Conservation (phyloP, 1,140 invertebrate genomes). For the Pissodes strobi region DNA sequence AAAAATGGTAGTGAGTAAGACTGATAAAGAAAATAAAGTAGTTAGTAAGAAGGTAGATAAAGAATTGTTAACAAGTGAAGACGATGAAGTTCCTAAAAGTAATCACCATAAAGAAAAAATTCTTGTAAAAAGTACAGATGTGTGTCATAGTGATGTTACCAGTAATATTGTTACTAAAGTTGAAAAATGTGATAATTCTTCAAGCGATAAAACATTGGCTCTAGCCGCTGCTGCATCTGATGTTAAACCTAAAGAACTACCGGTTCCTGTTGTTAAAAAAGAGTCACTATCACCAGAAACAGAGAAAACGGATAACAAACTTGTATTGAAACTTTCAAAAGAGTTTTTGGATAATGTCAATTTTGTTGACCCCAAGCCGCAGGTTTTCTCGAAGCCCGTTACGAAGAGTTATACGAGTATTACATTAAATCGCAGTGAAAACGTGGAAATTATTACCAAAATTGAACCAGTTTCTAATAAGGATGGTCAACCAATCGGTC, state of each 20-base stretch:
- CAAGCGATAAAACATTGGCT: neutral
- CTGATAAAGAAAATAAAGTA: neutral
- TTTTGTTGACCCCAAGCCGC: neutral
- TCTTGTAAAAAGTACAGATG: neutral
- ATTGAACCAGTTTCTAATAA: constrained; percentile 49
- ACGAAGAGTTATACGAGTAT: constrained; percentile 45
- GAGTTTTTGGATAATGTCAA: constrained; percentile 13
- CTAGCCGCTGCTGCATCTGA: too few relatives aligned
- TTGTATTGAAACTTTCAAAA: constrained; percentile 15
- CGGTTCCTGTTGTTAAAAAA: neutral
- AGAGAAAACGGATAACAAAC: constrained; percentile 18
- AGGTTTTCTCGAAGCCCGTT: constrained; percentile 12
- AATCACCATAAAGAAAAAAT: neutral
- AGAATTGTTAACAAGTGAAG: neutral
- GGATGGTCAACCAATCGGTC: constrained; percentile 45
- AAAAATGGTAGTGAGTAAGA: neutral
- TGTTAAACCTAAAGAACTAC: constrained; percentile 13
- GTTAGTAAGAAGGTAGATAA: constrained; percentile 7
- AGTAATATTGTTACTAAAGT: neutral
- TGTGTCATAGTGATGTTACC: neutral
- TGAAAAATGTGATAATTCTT: neutral
- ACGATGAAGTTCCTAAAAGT: constrained; percentile 5
- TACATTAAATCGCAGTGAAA: constrained; percentile 47
- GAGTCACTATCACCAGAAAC: constrained; percentile 7
- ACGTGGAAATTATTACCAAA: constrained; percentile 50